phyloP scores from a whole-genome alignment of 1,140 invertebrate species.

The Leptopilina clavipes region DNA sequence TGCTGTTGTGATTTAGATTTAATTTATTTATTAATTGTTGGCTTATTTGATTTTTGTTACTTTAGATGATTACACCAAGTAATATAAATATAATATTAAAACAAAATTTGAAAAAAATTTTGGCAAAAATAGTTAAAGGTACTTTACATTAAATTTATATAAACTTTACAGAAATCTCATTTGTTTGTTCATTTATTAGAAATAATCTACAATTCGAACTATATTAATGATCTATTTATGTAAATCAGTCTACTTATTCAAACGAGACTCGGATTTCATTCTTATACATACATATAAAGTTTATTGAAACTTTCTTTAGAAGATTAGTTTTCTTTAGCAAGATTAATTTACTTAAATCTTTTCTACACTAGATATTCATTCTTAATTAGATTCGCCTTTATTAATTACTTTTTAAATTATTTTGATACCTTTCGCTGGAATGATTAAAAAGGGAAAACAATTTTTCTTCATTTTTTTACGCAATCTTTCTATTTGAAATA shows the following conservation, averaged over 20 bases:
- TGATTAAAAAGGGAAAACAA: too few relatives aligned
- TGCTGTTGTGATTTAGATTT: too few relatives aligned
- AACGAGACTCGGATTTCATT: slow-evolving; percentile 2
- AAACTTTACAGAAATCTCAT: not conserved
- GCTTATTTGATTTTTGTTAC: too few relatives aligned
- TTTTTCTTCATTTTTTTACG: too few relatives aligned
- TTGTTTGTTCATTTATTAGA: not conserved
- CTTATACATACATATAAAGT: not conserved
- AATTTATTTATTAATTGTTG: too few relatives aligned
- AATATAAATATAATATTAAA: too few relatives aligned
- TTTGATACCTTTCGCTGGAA: not conserved
- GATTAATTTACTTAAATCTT: slow-evolving; percentile 14
- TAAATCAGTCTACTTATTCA: slow-evolving; percentile 15
- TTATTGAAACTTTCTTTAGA: not conserved
- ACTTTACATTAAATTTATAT: not conserved
- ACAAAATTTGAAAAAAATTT: too few relatives aligned
- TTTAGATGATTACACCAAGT: too few relatives aligned
- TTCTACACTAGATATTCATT: not conserved
- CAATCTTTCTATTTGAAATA: too few relatives aligned
- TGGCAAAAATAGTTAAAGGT: not conserved
- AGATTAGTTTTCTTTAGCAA: slow-evolving; percentile 14
- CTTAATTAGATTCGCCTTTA: not conserved
- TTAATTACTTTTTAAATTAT: slow-evolving; percentile 18
- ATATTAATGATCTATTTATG: slow-evolving; percentile 19
- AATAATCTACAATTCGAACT: not conserved